Percentiles rank a stretch among this genome's conserved stretches.
Conservation (phyloP, 2,888 invertebrate genomes). For the Holacanthella duospinosa region DNA sequence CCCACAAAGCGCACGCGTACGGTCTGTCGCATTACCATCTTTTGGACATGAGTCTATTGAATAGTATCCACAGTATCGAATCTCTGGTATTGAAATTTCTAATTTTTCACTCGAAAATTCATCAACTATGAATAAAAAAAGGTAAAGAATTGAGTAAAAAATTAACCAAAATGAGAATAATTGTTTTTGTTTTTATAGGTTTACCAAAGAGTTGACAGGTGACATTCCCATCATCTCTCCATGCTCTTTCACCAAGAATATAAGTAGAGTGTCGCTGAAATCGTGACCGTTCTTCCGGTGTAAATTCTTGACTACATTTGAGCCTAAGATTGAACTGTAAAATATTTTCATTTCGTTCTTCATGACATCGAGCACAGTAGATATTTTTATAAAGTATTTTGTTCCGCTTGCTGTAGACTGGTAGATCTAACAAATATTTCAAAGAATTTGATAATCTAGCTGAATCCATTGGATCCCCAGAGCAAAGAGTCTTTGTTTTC, state of each 20-base stretch:
- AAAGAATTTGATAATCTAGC: conserved; percentile 6
- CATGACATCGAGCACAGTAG: conserved; percentile 39
- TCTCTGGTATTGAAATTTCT: background rate
- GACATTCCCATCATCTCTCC: conserved; percentile 11
- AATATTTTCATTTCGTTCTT: conserved; percentile 18
- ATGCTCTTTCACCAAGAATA: conserved; percentile 14
- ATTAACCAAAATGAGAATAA: conserved; percentile 41
- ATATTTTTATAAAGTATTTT: conserved; percentile 38
- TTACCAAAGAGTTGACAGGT: conserved; percentile 15
- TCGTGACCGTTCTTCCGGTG: conserved; percentile 7
- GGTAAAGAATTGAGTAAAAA: too few relatives aligned
- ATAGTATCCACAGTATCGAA: background rate
- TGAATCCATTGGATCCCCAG: background rate
- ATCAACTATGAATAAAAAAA: background rate
- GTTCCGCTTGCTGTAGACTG: conserved; percentile 32
- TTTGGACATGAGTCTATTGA: background rate
- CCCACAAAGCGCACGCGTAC: background rate
- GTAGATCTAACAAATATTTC: conserved; percentile 37
- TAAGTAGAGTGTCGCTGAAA: conserved; percentile 17
- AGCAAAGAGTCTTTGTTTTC: background rate
- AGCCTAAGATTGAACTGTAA: conserved; percentile 12
- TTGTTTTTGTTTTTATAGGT: too few relatives aligned
- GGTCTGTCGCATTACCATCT: background rate
- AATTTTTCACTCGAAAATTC: background rate
- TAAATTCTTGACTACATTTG: conserved; percentile 14